Conservation (phyloP, 2,888 invertebrate species). For the Caenorhabditis angaria region DNA sequence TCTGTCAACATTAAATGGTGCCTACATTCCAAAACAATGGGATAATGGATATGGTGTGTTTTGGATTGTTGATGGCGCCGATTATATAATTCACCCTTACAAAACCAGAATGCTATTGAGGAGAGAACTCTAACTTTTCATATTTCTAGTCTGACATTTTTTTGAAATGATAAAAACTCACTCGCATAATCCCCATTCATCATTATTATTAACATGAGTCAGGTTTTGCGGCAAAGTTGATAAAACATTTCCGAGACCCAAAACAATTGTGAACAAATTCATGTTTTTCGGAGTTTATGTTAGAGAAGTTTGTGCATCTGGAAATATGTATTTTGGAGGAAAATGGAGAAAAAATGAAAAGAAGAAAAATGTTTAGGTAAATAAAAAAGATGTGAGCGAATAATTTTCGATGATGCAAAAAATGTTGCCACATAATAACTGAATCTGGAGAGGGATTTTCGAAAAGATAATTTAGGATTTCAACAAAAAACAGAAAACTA, state of each 20-base stretch:
- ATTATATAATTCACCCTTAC: conserved; percentile 55
- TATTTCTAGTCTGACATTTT: background rate
- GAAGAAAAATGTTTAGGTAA: conserved; percentile 4
- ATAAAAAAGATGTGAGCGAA: no score
- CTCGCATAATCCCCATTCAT: conserved; percentile 38
- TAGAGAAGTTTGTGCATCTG: conserved; percentile 15
- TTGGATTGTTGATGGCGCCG: conserved; percentile 53
- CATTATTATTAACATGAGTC: conserved; percentile 15
- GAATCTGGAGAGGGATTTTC: no score
- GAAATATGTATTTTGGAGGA: conserved; percentile 24
- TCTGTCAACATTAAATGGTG: conserved; percentile 60
- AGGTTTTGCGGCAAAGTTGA: conserved; percentile 21
- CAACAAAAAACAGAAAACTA: no score
- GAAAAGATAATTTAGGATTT: no score
- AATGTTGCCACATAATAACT: no score
- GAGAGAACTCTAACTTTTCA: conserved; percentile 12
- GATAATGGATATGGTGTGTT: conserved; percentile 63
- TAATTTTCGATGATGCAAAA: no score
- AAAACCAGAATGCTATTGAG: conserved; percentile 54
- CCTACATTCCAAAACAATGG: conserved; percentile 57
- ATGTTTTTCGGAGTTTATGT: background rate
- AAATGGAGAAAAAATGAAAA: conserved; percentile 6
- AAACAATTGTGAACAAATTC: conserved; percentile 48
- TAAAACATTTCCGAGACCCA: conserved; percentile 47
- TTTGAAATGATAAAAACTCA: conserved; percentile 5